Percentiles rank a stretch among this genome's conserved stretches.
Conservation (phyloP, 2,888 invertebrate genomes). For the Cetonia aurata region DNA sequence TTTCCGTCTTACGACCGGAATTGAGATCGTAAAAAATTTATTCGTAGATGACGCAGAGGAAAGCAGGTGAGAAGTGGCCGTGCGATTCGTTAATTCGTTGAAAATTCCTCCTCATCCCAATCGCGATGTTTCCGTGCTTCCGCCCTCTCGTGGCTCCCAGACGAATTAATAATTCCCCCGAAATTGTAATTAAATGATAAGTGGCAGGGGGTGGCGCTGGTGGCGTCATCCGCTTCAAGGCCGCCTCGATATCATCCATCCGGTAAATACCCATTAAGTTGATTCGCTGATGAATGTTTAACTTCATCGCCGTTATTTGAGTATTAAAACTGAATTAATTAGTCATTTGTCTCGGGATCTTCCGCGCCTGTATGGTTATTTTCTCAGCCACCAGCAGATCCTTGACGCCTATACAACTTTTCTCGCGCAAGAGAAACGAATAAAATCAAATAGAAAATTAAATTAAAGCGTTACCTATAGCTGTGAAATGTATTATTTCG, state of each 20-base stretch:
- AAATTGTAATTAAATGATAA: slow-evolving; percentile 61
- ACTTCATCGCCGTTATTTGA: slow-evolving; percentile 63
- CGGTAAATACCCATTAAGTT: slow-evolving; percentile 59
- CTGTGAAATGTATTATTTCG: too few species aligned
- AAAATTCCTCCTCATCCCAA: too few species aligned
- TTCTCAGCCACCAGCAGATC: too few species aligned
- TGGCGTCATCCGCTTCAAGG: background rate
- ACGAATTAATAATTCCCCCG: slow-evolving; percentile 62
- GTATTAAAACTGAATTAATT: slow-evolving; percentile 63
- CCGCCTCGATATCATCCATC: slow-evolving; percentile 27
- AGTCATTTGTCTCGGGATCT: slow-evolving; percentile 48
- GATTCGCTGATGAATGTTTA: slow-evolving; percentile 61
- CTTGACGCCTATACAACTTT: too few species aligned
- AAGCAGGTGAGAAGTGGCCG: too few species aligned
- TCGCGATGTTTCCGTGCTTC: too few species aligned
- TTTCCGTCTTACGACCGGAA: background rate
- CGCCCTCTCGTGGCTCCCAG: slow-evolving; percentile 32
- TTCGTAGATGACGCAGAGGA: too few species aligned
- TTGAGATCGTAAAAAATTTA: too few species aligned
- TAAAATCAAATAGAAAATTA: too few species aligned
- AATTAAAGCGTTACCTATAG: too few species aligned
- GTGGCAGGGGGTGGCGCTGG: slow-evolving; percentile 49
- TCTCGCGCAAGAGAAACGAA: too few species aligned
- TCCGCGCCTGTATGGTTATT: background rate
- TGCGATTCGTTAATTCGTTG: too few species aligned